Evolutionary conservation across 2,113 vertebrate genomes (phyloP), one percentile per base, ranked within the genome.

Genomic region (Sisor rabdophorus): DNA sequence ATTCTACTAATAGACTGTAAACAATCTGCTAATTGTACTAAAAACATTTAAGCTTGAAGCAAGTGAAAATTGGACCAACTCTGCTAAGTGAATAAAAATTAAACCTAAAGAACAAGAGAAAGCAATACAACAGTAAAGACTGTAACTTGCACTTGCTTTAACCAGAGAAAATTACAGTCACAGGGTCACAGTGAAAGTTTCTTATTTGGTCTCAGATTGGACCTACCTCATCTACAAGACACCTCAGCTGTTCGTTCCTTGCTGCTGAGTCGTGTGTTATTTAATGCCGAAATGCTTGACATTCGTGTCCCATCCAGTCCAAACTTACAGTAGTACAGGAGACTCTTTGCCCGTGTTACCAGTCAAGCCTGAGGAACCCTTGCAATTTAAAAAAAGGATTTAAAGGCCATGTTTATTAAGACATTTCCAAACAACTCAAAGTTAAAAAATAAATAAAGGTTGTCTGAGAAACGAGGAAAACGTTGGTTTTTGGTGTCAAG

Each of bases 201-300:
- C 83, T 65, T 79, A 76, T 83, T 82, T 82, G 72, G 83, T 81
- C 77, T 48, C 65, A 52, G 65, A 58, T 47, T 32, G 60, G 73
- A 36, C 65, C 63, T 59, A 50, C 60, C 76, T 84, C 83, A 61
- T 85, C 85, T 86, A 87, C 59, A 84, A 86, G 87, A 83, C 84
- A 68, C 78, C 87, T 93, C 96, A 96, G 96, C 95, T 98, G 96
- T 92, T 92, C 86, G 79, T 89, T 82, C 85, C 79, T 52, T 89
- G 92, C 76, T 88, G 94, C 95, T 96, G 94, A 96, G 91, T 87
- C 87, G 47, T 81, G 80, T 56, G 89, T 90, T 90, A 98, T 92
- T 83, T 63, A 92, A 97, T 89, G 92, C 19, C 2, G 24, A 79
- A 86, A 89, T 84, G 82, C 0, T 85, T 86, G 82, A 79, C 71